These are phyloP conservation scores for Muscicapa comitata DNA, from an alignment of 2,797 vertebrate genomes.

Conservation along the genomic window DNA sequence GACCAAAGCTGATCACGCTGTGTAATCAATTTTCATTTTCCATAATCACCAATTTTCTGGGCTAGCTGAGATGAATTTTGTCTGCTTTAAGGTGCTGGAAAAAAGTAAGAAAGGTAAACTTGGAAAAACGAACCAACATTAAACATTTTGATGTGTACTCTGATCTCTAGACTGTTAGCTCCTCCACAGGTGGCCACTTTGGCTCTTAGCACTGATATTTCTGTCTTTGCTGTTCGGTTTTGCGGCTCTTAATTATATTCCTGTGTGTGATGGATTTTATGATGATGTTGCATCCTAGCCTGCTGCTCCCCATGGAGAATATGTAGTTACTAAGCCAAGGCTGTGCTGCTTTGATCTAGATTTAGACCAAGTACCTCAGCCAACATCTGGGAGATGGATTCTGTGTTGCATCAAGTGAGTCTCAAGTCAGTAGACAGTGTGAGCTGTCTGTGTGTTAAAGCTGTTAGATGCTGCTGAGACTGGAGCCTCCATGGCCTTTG, in stretches of 20 bases:
- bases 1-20: neutral
- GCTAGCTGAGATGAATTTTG: neutral
- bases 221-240: neutral
- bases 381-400: neutral
- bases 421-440: neutral
- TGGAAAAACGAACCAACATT: rapidly evolving
- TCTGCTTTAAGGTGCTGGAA: neutral
- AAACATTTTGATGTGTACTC: neutral
- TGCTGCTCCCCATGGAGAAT: neutral
- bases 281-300: neutral
- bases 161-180: neutral
- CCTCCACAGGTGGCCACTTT: neutral
- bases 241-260: neutral
- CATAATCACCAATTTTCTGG: neutral
- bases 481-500: neutral
- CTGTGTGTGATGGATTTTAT: neutral
- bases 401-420: neutral
- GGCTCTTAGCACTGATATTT: neutral
- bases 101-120: neutral
- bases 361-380: neutral
- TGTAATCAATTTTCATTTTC: neutral
- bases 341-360: neutral
- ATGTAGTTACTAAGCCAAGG: neutral
- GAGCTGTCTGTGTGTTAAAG: neutral
- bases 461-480: neutral